phyloP scores from a whole-genome alignment of 2,113 vertebrate genomes.

The Seriola aureovittata region DNA sequence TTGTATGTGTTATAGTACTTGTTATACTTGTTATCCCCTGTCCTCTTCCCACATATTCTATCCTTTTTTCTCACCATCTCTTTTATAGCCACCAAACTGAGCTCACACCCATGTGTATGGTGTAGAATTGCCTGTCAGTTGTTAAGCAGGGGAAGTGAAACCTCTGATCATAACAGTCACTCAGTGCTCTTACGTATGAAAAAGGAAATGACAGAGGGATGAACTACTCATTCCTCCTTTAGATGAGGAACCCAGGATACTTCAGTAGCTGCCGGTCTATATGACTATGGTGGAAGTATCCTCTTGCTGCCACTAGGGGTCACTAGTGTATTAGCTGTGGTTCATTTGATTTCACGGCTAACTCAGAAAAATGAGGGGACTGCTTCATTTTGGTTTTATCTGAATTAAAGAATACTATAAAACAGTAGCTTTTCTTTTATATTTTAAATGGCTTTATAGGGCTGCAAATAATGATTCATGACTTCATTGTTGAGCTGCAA shows the following conservation, averaged over 20 bases:
- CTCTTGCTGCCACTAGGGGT: conserved; percentile 61
- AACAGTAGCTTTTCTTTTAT: neutral
- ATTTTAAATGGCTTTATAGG: no score
- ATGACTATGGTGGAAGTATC: neutral
- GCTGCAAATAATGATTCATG: no score
- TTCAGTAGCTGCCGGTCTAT: neutral
- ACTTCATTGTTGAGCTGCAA: no score
- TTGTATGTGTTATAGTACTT: neutral
- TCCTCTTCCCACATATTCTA: neutral
- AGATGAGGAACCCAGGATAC: neutral
- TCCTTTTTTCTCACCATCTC: conserved; percentile 2
- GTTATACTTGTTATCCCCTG: neutral
- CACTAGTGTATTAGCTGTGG: conserved; percentile 30
- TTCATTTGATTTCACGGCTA: neutral
- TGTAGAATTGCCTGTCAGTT: neutral
- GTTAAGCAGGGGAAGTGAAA: conserved; percentile 28
- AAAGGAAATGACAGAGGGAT: neutral
- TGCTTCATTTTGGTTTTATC: neutral
- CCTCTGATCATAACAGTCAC: neutral
- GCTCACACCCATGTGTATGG: neutral
- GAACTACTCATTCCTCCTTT: neutral
- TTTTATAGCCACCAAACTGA: neutral
- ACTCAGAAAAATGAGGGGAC: neutral
- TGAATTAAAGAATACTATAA: neutral
- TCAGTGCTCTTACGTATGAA: neutral